These are phyloP conservation scores for Pyrrhosoma nymphula DNA, from an alignment of 2,888 invertebrate species.

Conservation along the genomic window DNA sequence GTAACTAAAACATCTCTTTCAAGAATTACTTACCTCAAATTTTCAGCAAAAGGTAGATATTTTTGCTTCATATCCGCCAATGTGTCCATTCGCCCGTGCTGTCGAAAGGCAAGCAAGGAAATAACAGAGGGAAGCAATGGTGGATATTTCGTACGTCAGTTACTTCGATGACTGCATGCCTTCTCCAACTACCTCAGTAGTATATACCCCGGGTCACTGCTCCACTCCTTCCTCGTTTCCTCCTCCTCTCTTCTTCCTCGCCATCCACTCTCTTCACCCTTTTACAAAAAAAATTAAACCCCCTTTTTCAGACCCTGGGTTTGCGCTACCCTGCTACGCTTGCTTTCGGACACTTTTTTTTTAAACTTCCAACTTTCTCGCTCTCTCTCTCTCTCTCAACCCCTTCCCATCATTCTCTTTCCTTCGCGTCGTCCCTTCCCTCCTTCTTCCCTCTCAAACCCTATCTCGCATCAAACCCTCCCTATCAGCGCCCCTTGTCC, in stretches of 20 bases:
- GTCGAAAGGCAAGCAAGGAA: no score
- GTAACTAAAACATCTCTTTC: no score
- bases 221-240: neutral
- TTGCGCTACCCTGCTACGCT: neutral
- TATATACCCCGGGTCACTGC: no score
- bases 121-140: no score
- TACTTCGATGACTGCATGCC: no score
- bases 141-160: no score
- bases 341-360: no score
- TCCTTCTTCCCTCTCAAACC: neutral
- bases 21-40: no score
- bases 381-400: neutral
- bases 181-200: no score
- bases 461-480: neutral
- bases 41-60: no score
- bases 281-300: neutral
- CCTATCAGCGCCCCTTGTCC: neutral
- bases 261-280: neutral
- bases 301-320: neutral
- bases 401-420: neutral
- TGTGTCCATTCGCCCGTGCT: no score
- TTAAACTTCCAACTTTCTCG: neutral
- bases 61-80: no score
- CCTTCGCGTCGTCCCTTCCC: neutral
- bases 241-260: neutral